Evolutionary conservation across 2,113 vertebrate genomes (phyloP).

Genomic region (Macroglossus sobrinus): DNA sequence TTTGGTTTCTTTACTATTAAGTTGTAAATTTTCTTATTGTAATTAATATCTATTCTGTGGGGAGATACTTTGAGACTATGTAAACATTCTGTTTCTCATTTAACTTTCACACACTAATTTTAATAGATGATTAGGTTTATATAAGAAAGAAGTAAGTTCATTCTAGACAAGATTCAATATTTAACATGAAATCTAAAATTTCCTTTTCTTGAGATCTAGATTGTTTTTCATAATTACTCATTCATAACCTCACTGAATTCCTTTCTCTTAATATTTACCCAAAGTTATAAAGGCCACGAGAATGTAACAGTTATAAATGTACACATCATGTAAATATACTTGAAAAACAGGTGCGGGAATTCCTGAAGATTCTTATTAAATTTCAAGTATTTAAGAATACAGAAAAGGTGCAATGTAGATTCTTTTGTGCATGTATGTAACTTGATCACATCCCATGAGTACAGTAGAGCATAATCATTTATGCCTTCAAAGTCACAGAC

Average conservation of each 20-base stretch:
- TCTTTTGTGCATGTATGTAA: conserved; percentile 27
- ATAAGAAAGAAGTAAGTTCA: background rate
- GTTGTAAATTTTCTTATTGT: background rate
- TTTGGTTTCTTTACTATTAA: background rate
- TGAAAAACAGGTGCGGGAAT: conserved; percentile 9
- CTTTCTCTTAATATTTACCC: conserved; percentile 38
- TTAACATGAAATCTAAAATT: conserved; percentile 1
- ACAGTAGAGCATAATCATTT: background rate
- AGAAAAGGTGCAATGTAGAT: background rate
- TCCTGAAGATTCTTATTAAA: conserved; percentile 23
- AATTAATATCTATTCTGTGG: background rate
- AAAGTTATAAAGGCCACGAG: conserved; percentile 21
- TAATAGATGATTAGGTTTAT: background rate
- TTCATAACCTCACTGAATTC: conserved; percentile 1
- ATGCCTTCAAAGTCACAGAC: background rate
- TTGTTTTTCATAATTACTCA: conserved; percentile 18
- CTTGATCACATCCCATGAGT: background rate
- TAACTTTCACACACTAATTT: background rate
- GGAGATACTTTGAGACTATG: background rate
- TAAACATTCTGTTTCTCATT: background rate
- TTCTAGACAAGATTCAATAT: conserved; percentile 36
- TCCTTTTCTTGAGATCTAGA: background rate
- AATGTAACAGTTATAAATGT: conserved; percentile 44
- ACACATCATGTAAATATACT: background rate
- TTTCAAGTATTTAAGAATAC: conserved; percentile 39